Evolutionary conservation across 2,888 invertebrate species (phyloP), one percentile per base, ranked within the genome.

Genomic region (Dioctria rufipes): DNA sequence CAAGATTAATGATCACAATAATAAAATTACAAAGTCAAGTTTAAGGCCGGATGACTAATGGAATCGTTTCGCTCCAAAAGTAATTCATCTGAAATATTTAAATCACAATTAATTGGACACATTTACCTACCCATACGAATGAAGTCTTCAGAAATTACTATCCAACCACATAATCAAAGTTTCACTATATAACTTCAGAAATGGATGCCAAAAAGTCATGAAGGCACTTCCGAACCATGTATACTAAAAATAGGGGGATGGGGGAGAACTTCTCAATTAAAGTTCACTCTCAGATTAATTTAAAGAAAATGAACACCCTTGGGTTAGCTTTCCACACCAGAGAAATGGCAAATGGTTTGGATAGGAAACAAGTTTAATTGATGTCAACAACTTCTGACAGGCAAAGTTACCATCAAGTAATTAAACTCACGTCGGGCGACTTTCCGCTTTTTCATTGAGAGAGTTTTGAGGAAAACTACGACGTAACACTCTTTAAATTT

Each of bases 341-440:
- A 39, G 43, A 13, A 37, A 71, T 40, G 37, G 49, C 51, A 71
- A 71, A 71, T 71, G 71, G 54, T 54, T 40, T 37, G 13, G 71
- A 71, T 40, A 39, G 51, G 71, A 71, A 54, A 71, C 39, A 71
- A 71, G 51, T 71, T 71, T 71, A 51, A 54, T 71, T 71, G 54
- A 71, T 54, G 71, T 71, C 71, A 71, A 71, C 71, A 71, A 71
- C 71, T 71, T 54, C n/a, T 54, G 2, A 54, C 13, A 63, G 71
- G 54, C 11, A 40, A 40, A 54, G 8, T 54, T 71, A 11, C 71
- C 13, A 39, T 25, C 37, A 54, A 51, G 71, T 71, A 71, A 71
- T 71, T 71, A 71, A 71, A 71, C 37, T 71, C 54, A 54, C n/a
- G 40, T 71, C 54, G 49, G 5, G 71, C 39, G 71, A 71, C 71